Conservation (phyloP, 2,888 invertebrate genomes). For the Lydus trimaculatus region DNA sequence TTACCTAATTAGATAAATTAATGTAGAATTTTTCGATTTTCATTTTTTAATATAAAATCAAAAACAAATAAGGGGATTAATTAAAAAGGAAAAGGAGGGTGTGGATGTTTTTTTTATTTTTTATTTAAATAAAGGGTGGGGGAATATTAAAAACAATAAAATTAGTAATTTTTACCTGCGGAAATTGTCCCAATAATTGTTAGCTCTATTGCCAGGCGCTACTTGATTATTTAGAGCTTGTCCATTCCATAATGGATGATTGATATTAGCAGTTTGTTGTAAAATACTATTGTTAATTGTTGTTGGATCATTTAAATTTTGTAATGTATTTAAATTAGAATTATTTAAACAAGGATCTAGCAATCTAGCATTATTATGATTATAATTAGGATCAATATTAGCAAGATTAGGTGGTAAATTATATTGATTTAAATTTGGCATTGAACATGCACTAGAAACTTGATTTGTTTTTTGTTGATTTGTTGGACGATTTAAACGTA, state of each 20-base stretch:
- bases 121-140: neutral
- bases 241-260: slow-evolving; percentile 57
- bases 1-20: slow-evolving; percentile 6
- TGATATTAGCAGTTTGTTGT: slow-evolving; percentile 53
- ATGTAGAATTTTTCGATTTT: neutral
- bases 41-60: neutral
- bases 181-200: slow-evolving; percentile 95
- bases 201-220: slow-evolving; percentile 87
- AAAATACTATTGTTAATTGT: slow-evolving; percentile 48
- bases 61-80: slow-evolving; percentile 22
- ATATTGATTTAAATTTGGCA: slow-evolving; percentile 56
- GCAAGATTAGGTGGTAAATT: slow-evolving; percentile 49
- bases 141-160: slow-evolving; percentile 11
- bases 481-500: slow-evolving; percentile 23
- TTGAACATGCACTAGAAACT: slow-evolving; percentile 53
- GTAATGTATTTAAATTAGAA: slow-evolving; percentile 30
- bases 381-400: slow-evolving; percentile 49
- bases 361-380: slow-evolving; percentile 50
- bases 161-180: slow-evolving; percentile 70
- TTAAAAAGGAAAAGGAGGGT: slow-evolving; percentile 15
- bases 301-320: slow-evolving; percentile 2
- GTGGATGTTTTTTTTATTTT: slow-evolving; percentile 4
- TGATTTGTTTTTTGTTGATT: slow-evolving; percentile 40
- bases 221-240: slow-evolving; percentile 86
- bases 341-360: slow-evolving; percentile 55